Evolutionary conservation across 2,797 vertebrate species (phyloP).

Genomic region (Aselliscus stoliczkanus): DNA sequence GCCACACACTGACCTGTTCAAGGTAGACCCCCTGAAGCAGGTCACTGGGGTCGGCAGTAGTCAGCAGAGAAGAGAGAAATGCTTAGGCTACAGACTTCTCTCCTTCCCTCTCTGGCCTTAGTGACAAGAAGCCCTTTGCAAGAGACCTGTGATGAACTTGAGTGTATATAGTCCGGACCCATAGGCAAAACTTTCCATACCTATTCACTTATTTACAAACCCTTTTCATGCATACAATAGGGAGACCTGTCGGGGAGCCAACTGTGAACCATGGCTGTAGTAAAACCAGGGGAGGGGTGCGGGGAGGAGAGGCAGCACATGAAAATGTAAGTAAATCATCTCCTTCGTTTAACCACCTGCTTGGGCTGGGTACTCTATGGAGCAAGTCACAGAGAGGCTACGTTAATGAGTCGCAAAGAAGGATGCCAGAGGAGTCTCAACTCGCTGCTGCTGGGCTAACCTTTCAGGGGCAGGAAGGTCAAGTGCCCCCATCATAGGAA

Average conservation of each 20-base stretch:
- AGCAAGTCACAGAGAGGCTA: neutral
- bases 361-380: neutral
- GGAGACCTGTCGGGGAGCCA: no score
- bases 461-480: neutral
- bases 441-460: neutral
- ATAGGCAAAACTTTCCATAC: neutral
- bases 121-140: neutral
- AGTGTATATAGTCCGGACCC: no score
- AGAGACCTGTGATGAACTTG: neutral
- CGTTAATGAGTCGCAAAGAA: neutral
- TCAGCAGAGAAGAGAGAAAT: neutral
- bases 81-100: rapidly evolving
- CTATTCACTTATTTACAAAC: neutral
- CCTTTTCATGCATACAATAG: neutral
- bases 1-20: neutral
- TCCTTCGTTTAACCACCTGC: neutral
- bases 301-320: no score
- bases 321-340: neutral
- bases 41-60: neutral
- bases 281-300: neutral
- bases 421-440: neutral
- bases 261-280: neutral
- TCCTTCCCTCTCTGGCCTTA: neutral
- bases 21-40: no score
- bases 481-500: neutral